Evolutionary conservation across 2,113 vertebrate species (phyloP).

Genomic region (Synodontis membranacea): DNA sequence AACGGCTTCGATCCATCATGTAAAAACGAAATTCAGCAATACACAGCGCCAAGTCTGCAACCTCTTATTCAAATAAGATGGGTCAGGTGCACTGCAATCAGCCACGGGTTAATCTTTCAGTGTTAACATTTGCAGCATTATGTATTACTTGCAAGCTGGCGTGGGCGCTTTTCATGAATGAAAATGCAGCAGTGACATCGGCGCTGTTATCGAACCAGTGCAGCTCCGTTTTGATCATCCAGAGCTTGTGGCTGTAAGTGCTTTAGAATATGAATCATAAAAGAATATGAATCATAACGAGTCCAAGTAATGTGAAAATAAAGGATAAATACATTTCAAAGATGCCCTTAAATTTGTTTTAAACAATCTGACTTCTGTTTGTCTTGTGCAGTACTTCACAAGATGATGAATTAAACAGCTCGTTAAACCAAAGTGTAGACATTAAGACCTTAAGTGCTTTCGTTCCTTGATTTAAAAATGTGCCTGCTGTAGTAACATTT

Average conservation of each 20-base stretch:
- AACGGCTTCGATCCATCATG: conserved; percentile 74
- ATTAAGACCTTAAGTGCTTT: not conserved
- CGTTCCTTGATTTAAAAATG: not conserved
- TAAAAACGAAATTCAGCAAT: conserved; percentile 76
- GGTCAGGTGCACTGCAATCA: conserved; percentile 33
- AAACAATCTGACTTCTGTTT: not conserved
- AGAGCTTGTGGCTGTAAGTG: not conserved
- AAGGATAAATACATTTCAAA: not conserved
- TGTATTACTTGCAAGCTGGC: not conserved
- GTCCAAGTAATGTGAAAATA: not conserved
- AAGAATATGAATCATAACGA: not conserved
- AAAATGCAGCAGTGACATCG: conserved; percentile 7
- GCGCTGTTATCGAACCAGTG: not conserved
- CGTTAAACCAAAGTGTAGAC: not conserved
- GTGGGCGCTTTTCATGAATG: not conserved
- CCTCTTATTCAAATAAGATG: conserved; percentile 58
- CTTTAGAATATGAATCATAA: not conserved
- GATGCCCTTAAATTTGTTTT: not conserved
- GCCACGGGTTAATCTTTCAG: conserved; percentile 24
- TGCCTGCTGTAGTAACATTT: not conserved
- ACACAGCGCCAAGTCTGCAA: conserved; percentile 64
- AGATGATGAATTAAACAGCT: not conserved
- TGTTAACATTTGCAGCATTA: conserved; percentile 16
- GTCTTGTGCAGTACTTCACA: not conserved
- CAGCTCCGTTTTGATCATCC: not conserved